Conservation (phyloP, 2,888 invertebrate genomes). For the Agriopis aurantiaria region DNA sequence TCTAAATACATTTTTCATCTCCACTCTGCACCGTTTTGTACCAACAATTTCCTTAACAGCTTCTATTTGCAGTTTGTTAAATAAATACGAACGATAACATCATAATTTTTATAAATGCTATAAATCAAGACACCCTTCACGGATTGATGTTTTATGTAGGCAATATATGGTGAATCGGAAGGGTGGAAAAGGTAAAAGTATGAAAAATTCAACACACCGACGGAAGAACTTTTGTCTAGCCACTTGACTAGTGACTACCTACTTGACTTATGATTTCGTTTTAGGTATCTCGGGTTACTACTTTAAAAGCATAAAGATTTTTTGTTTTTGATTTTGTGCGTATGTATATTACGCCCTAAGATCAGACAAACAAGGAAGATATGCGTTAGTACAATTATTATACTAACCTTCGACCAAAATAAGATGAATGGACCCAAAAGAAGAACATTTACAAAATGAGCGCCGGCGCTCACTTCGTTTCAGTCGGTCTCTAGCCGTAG, state of each 20-base stretch:
- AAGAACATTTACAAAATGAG: too few species aligned
- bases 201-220: constrained; percentile 14
- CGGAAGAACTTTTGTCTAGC: background rate
- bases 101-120: background rate
- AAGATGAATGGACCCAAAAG: too few species aligned
- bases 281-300: background rate
- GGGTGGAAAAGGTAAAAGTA: constrained; percentile 13
- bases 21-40: constrained; percentile 40
- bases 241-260: background rate
- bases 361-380: too few species aligned
- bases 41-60: constrained; percentile 50
- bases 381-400: too few species aligned
- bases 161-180: constrained; percentile 2
- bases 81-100: constrained; percentile 7
- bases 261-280: background rate
- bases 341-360: too few species aligned
- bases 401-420: too few species aligned
- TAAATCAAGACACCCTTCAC: background rate
- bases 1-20: constrained; percentile 58
- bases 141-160: constrained; percentile 10
- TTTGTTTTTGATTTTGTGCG: background rate
- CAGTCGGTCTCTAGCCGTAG: too few species aligned
- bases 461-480: too few species aligned
- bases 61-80: constrained; percentile 47
- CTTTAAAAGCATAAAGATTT: background rate